A percentile compares a stretch with the other conserved stretches of the same genome.
These are phyloP conservation scores for Ictalurus furcatus DNA, from an alignment of 2,113 vertebrate species.

Conservation along the genomic window DNA sequence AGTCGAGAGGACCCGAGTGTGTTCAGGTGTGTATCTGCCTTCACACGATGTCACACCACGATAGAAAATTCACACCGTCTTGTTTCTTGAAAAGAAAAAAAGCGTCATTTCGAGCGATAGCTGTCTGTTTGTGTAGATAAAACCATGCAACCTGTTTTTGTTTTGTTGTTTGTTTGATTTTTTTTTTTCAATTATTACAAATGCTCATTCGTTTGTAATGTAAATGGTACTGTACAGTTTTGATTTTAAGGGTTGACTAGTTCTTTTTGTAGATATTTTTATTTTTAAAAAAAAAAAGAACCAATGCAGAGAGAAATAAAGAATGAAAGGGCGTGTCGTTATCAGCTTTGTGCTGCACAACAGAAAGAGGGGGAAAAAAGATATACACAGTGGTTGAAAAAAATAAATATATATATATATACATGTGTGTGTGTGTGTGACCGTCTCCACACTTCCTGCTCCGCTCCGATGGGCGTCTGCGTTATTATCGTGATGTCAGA, in stretches of 20 bases:
- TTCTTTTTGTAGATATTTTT: conserved; percentile 86
- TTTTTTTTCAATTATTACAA: conserved; percentile 60
- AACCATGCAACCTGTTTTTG: conserved; percentile 76
- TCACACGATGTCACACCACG: conserved; percentile 56
- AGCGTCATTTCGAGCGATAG: conserved; percentile 75
- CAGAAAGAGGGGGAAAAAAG: conserved; percentile 64
- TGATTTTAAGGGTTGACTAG: conserved; percentile 92
- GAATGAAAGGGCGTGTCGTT: conserved; percentile 73
- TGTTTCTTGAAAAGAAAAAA: conserved; percentile 36
- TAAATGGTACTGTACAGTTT: conserved; percentile 99
- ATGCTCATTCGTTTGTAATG: conserved; percentile 76
- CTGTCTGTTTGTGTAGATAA: conserved; percentile 88
- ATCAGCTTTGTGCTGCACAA: conserved; percentile 73
- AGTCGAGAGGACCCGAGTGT: background rate
- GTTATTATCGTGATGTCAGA: conserved; percentile 77
- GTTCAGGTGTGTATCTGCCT: conserved; percentile 12
- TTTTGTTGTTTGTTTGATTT: background rate
- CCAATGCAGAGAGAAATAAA: conserved; percentile 38
- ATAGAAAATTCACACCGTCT: conserved; percentile 46
- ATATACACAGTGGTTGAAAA: conserved; percentile 48
- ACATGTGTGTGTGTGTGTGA: conserved; percentile 39
- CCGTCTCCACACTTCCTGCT: conserved; percentile 68
- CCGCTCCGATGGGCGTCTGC: conserved; percentile 81
- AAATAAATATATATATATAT: conserved; percentile 37
- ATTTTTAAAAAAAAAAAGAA: conserved; percentile 71